A percentile compares a stretch with the other conserved stretches of the same genome.
Conservation (phyloP, 1,140 invertebrate species). For the Lasioglossum albipes region DNA sequence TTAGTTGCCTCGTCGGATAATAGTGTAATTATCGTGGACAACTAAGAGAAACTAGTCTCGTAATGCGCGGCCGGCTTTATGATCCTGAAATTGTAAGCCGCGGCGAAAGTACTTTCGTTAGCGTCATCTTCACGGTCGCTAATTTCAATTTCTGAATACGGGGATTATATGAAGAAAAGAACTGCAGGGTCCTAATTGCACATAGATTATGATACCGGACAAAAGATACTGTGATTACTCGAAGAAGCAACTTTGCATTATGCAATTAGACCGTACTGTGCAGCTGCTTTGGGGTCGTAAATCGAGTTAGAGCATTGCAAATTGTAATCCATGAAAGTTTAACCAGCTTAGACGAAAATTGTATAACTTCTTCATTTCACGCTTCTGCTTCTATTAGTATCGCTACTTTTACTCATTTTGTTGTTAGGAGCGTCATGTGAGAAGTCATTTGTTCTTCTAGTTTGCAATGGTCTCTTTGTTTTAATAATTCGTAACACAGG, state of each 20-base stretch:
- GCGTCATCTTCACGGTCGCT: constrained; percentile 29
- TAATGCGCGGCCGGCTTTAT: constrained; percentile 20
- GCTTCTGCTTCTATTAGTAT: too few relatives aligned
- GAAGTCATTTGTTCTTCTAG: too few relatives aligned
- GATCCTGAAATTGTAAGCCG: constrained; percentile 45
- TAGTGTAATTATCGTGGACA: constrained; percentile 33
- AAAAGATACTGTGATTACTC: neutral
- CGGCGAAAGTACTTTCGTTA: constrained; percentile 42
- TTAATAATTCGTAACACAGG: too few relatives aligned
- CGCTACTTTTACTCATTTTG: too few relatives aligned
- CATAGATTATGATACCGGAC: neutral
- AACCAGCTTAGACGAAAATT: too few relatives aligned
- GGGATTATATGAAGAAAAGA: neutral
- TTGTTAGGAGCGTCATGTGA: too few relatives aligned
- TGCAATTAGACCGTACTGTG: too few relatives aligned
- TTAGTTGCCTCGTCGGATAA: constrained; percentile 7
- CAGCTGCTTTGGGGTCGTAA: too few relatives aligned
- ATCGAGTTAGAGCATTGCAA: neutral
- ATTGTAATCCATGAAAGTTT: neutral
- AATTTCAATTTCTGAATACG: neutral
- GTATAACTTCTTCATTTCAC: too few relatives aligned
- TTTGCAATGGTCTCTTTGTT: too few relatives aligned
- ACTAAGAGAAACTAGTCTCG: constrained; percentile 27
- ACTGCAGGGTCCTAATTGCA: neutral
- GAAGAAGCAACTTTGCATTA: too few relatives aligned